Percentiles rank a stretch among this genome's conserved stretches.
phyloP scores from a whole-genome alignment of 92 coral and sea anemone genomes.

The Epizoanthus rinbou region DNA sequence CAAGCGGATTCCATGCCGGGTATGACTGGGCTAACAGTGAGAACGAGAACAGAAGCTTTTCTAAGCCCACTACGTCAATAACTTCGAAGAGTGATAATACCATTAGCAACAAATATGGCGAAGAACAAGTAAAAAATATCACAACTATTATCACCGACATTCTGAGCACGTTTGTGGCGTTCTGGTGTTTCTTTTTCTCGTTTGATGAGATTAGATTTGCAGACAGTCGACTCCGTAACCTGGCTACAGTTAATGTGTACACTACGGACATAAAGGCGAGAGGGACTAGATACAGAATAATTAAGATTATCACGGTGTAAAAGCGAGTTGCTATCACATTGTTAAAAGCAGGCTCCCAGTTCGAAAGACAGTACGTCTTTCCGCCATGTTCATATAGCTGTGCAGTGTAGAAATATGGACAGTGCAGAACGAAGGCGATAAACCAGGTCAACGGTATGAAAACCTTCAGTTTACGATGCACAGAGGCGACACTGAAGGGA shows the following conservation, averaged over 20 bases:
- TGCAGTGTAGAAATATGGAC: slow-evolving; percentile 40
- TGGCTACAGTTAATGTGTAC: slow-evolving; percentile 35
- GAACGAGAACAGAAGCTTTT: neutral
- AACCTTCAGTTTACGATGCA: slow-evolving; percentile 40
- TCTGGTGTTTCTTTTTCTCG: no score
- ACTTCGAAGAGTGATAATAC: neutral
- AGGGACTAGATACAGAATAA: slow-evolving; percentile 33
- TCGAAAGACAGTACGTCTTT: slow-evolving; percentile 25
- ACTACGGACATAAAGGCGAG: slow-evolving; percentile 20
- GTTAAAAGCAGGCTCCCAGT: slow-evolving; percentile 31
- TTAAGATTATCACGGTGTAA: slow-evolving; percentile 23
- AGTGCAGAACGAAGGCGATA: slow-evolving; percentile 33
- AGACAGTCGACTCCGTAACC: no score
- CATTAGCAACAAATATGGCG: slow-evolving; percentile 11
- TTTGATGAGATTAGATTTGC: no score
- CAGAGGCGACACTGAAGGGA: slow-evolving; percentile 30
- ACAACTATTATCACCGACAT: slow-evolving; percentile 49
- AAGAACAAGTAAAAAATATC: slow-evolving; percentile 45
- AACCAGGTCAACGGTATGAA: slow-evolving; percentile 49
- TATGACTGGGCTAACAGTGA: neutral
- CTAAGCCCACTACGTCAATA: neutral
- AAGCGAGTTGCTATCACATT: neutral
- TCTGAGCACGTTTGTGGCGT: slow-evolving; percentile 28
- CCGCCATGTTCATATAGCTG: neutral
- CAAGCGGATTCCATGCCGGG: slow-evolving; percentile 1